Percentiles rank a stretch among this genome's conserved stretches.
Conservation (phyloP, 2,113 vertebrate species). For the Silurus asotus region DNA sequence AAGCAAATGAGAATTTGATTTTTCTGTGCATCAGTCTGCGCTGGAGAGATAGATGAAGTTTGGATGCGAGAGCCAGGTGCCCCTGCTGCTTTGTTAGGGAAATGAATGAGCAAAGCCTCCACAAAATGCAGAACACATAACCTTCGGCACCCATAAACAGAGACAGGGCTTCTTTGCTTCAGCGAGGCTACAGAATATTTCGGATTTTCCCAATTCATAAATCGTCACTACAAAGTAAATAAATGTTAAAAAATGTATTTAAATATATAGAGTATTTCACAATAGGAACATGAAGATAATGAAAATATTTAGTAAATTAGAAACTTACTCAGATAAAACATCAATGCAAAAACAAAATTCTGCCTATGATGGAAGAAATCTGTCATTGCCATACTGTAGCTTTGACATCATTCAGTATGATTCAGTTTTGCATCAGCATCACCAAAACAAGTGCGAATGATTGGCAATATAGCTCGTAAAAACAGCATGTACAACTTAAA, state of each 20-base stretch:
- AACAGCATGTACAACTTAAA: neutral
- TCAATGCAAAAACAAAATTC: neutral
- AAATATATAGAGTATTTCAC: neutral
- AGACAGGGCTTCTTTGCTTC: neutral
- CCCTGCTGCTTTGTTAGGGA: constrained; percentile 93
- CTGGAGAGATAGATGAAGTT: constrained; percentile 91
- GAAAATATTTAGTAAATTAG: neutral
- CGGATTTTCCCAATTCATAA: neutral
- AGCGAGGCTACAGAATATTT: neutral
- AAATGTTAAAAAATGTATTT: neutral
- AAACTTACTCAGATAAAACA: neutral
- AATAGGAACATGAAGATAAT: neutral
- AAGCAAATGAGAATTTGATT: constrained; percentile 86
- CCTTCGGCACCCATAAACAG: constrained; percentile 18
- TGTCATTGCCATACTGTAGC: neutral
- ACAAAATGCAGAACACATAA: constrained; percentile 27
- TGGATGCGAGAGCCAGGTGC: constrained; percentile 85
- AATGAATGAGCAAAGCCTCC: constrained; percentile 89
- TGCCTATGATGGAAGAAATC: neutral
- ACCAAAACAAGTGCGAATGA: constrained; percentile 16
- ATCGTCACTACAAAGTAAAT: neutral
- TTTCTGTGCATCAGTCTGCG: constrained; percentile 83
- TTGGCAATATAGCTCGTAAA: neutral
- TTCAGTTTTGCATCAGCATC: neutral
- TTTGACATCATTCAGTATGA: neutral